Percentiles rank a stretch among this genome's conserved stretches.
These are phyloP conservation scores for Amiota minor DNA, from an alignment of 2,888 invertebrate species.

Conservation along the genomic window DNA sequence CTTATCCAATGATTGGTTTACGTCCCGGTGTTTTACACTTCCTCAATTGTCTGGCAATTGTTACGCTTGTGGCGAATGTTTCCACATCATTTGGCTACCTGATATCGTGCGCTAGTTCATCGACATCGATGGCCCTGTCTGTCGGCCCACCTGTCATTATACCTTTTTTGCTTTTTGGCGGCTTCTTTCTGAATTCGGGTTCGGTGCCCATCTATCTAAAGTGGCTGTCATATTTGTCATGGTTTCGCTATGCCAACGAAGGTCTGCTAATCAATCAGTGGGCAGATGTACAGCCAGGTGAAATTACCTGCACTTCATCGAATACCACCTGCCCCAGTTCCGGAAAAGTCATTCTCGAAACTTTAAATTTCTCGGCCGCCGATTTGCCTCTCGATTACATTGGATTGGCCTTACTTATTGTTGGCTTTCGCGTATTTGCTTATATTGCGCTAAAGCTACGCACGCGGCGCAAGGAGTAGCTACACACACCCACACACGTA, in stretches of 20 bases:
- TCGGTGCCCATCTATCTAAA: constrained; percentile 88
- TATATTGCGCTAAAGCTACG: constrained; percentile 83
- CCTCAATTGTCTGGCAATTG: constrained; percentile 80
- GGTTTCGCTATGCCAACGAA: constrained; percentile 95
- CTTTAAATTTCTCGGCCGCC: constrained; percentile 83
- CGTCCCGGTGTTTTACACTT: constrained; percentile 83
- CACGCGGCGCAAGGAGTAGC: constrained; percentile 78
- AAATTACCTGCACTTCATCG: constrained; percentile 83
- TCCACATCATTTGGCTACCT: constrained; percentile 94
- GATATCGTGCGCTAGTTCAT: constrained; percentile 89
- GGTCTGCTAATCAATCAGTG: constrained; percentile 92
- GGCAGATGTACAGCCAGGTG: constrained; percentile 81
- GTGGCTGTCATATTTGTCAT: constrained; percentile 91
- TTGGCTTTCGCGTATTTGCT: constrained; percentile 84
- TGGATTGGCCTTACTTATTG: constrained; percentile 81
- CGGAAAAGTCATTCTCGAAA: constrained; percentile 85
- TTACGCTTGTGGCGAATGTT: constrained; percentile 89
- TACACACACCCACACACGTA: not conserved
- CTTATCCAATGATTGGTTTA: constrained; percentile 92
- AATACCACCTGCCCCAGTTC: constrained; percentile 86
- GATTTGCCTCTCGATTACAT: constrained; percentile 82
- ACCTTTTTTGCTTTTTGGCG: constrained; percentile 95
- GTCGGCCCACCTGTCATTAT: constrained; percentile 94
- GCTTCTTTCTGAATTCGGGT: constrained; percentile 94
- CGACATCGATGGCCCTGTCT: constrained; percentile 90